Conservation (phyloP, 1,140 invertebrate species). For the Hyphantria cunea region DNA sequence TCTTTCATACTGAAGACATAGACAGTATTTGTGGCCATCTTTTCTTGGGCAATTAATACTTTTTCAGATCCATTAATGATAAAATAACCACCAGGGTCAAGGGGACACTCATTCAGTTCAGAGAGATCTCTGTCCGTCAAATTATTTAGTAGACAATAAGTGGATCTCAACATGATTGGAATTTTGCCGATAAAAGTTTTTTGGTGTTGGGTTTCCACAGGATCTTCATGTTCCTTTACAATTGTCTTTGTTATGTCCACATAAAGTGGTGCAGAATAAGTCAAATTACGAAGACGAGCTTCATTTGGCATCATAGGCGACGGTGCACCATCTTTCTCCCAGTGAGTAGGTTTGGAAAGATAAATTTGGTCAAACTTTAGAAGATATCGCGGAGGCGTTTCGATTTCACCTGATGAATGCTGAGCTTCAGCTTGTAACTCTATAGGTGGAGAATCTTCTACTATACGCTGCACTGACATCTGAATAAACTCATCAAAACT, state of each 20-base stretch:
- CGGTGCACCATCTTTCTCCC: conserved; percentile 99
- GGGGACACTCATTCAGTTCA: conserved; percentile 98
- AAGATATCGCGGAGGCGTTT: conserved; percentile 94
- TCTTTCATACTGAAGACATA: conserved; percentile 99
- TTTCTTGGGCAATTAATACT: conserved; percentile 98
- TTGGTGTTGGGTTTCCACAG: conserved; percentile 96
- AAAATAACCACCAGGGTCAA: conserved; percentile 98
- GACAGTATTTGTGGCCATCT: conserved; percentile 99
- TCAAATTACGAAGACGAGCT: conserved; percentile 93
- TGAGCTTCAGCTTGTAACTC: conserved; percentile 99
- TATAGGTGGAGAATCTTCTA: conserved; percentile 98
- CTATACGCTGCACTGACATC: conserved; percentile 99
- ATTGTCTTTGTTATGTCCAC: conserved; percentile 99
- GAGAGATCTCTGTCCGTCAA: conserved; percentile 98
- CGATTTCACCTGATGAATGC: conserved; percentile 95
- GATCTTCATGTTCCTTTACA: conserved; percentile 94
- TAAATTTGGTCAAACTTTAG: conserved; percentile 99
- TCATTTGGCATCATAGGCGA: conserved; percentile 99
- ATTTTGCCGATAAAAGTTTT: conserved; percentile 99
- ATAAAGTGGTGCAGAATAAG: conserved; percentile 98
- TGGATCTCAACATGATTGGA: conserved; percentile 99
- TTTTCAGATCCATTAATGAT: conserved; percentile 98
- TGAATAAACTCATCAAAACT: conserved; percentile 99
- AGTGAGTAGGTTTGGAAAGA: conserved; percentile 98
- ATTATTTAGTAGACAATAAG: conserved; percentile 96